phyloP scores from a whole-genome alignment of 2,113 vertebrate species.

The Equus quagga region DNA sequence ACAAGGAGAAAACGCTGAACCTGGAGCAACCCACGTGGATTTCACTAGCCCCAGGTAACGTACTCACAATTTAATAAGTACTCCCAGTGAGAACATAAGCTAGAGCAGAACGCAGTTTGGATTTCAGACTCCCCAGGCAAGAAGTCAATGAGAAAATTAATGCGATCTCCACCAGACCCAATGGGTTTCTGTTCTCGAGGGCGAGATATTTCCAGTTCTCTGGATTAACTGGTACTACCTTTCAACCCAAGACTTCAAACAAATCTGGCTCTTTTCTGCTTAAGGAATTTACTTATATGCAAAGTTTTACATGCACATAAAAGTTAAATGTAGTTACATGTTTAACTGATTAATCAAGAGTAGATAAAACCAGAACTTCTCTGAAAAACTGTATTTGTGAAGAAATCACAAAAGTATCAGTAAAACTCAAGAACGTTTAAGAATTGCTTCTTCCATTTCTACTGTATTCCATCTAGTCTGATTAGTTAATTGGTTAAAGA shows the following conservation, averaged over 20 bases:
- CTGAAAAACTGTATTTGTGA: neutral
- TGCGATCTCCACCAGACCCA: neutral
- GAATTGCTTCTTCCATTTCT: neutral
- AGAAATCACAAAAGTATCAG: neutral
- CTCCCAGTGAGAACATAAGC: neutral
- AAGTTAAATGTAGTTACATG: neutral
- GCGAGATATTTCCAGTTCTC: neutral
- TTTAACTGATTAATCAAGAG: neutral
- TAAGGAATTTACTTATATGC: neutral
- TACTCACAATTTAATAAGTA: neutral
- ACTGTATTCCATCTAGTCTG: neutral
- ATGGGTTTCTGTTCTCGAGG: neutral
- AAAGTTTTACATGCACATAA: neutral
- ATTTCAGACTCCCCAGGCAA: neutral
- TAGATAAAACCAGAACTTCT: conserved; percentile 2
- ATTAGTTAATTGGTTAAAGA: neutral
- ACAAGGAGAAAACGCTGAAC: neutral
- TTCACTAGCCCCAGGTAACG: neutral
- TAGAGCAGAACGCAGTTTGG: neutral
- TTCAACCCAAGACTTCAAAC: conserved; percentile 25
- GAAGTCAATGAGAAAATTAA: neutral
- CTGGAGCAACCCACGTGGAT: neutral
- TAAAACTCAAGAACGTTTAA: neutral
- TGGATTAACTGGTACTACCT: neutral
- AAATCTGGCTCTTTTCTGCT: neutral